phyloP scores from a whole-genome alignment of 2,888 invertebrate genomes.

The Salpingus planirostris region DNA sequence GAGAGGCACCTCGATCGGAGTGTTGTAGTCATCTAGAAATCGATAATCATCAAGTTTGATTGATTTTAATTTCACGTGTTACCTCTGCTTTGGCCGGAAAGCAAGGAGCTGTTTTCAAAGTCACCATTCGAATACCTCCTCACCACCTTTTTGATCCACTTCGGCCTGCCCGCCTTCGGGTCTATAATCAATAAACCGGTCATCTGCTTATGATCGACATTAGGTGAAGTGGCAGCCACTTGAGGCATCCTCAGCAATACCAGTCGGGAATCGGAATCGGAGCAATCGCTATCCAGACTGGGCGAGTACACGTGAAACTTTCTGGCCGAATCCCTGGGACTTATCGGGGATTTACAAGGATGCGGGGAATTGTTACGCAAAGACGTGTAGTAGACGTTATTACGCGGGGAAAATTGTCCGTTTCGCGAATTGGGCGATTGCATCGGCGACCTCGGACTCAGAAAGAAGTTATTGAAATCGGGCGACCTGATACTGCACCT shows the following conservation, averaged over 20 bases:
- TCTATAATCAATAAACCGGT: constrained; percentile 39
- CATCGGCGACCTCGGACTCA: constrained; percentile 41
- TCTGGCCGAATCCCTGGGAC: constrained; percentile 35
- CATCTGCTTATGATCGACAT: constrained; percentile 16
- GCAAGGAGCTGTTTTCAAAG: constrained; percentile 39
- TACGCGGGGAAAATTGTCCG: constrained; percentile 37
- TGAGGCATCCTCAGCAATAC: constrained; percentile 26
- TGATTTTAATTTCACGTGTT: constrained; percentile 1
- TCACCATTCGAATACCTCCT: constrained; percentile 40
- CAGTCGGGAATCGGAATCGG: constrained; percentile 39
- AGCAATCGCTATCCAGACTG: constrained; percentile 40
- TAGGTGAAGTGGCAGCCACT: constrained; percentile 25
- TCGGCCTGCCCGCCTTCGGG: constrained; percentile 33
- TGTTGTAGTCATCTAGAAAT: constrained; percentile 38
- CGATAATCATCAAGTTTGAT: neutral
- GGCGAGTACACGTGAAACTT: constrained; percentile 41
- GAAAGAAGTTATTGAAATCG: constrained; percentile 34
- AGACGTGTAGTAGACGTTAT: constrained; percentile 35
- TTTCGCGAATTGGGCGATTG: constrained; percentile 39
- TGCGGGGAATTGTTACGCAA: constrained; percentile 37
- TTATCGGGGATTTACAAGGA: constrained; percentile 39
- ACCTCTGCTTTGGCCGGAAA: constrained; percentile 43
- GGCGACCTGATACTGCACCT: constrained; percentile 34
- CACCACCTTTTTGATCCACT: constrained; percentile 41
- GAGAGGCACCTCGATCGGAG: constrained; percentile 40